Percentiles rank a stretch among this genome's conserved stretches.
Conservation (phyloP, 2,888 invertebrate species). For the Lasioglossum malachurum region DNA sequence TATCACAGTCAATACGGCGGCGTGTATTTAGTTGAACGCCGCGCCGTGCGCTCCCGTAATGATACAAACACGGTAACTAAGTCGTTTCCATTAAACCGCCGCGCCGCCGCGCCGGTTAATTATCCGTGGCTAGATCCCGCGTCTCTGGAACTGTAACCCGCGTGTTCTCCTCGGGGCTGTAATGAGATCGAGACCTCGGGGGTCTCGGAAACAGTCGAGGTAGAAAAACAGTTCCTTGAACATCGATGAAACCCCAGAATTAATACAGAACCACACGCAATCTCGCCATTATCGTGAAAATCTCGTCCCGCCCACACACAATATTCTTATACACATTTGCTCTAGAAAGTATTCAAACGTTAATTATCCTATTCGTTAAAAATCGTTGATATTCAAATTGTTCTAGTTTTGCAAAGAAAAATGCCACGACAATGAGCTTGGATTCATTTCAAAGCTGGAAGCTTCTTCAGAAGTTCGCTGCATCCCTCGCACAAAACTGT, state of each 20-base stretch:
- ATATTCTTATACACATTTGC: neutral
- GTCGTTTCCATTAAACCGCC: conserved; percentile 38
- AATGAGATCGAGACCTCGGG: conserved; percentile 7
- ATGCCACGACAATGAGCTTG: neutral
- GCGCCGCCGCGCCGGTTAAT: conserved; percentile 12
- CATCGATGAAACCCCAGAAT: neutral
- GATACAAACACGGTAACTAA: conserved; percentile 32
- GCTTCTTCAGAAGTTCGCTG: neutral
- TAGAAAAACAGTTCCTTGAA: conserved; percentile 1
- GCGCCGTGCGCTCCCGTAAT: neutral
- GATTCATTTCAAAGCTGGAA: neutral
- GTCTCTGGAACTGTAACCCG: neutral
- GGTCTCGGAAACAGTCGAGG: neutral
- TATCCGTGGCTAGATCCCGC: conserved; percentile 18
- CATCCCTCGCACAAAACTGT: neutral
- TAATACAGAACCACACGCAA: neutral
- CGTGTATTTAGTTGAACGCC: conserved; percentile 24
- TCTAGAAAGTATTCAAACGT: neutral
- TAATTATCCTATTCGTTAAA: neutral
- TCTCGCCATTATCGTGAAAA: neutral
- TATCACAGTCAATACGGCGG: conserved; percentile 13
- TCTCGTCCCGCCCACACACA: neutral
- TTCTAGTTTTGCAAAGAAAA: neutral
- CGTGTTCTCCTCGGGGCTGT: neutral
- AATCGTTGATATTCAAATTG: neutral